A percentile compares a stretch with the other conserved stretches of the same genome.
Conservation (phyloP, 2,797 vertebrate genomes). For the Tinamus major region DNA sequence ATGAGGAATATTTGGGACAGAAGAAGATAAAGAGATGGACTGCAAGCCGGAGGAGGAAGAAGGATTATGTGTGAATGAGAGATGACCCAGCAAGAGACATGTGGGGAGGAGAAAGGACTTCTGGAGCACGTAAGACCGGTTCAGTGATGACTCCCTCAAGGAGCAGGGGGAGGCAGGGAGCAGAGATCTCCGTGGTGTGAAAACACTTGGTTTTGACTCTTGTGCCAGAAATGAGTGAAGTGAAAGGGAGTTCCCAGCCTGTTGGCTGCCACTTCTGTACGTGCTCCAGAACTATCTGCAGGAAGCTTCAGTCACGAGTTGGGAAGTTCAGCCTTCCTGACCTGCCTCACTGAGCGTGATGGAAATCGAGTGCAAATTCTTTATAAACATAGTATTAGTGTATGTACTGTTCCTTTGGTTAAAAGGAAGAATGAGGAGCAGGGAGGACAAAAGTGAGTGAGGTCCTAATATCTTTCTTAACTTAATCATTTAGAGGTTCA, state of each 20-base stretch:
- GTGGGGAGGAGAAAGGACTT: not conserved
- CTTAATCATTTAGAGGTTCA: not conserved
- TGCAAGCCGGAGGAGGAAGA: not conserved
- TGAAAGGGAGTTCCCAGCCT: not conserved
- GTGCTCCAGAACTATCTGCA: not conserved
- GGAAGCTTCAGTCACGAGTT: not conserved
- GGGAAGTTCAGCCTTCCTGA: conserved; percentile 31
- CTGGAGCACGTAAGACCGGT: not conserved
- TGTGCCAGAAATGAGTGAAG: not conserved
- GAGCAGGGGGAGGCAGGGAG: not conserved
- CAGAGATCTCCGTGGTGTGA: not conserved
- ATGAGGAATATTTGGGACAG: not conserved
- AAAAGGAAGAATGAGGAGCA: not conserved
- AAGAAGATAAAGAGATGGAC: not conserved
- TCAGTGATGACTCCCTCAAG: not conserved
- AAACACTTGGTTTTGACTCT: not conserved
- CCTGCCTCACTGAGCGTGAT: not conserved
- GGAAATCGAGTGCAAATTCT: not conserved
- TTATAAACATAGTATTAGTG: not conserved
- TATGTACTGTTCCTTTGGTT: not conserved
- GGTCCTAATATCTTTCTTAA: not conserved
- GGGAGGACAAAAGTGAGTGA: not conserved
- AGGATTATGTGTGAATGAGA: accelerated
- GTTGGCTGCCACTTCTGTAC: not conserved
- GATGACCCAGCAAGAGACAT: not conserved